A percentile compares a stretch with the other conserved stretches of the same genome.
Evolutionary conservation across 2,888 invertebrate species (phyloP).

Genomic region (Nebria salina): DNA sequence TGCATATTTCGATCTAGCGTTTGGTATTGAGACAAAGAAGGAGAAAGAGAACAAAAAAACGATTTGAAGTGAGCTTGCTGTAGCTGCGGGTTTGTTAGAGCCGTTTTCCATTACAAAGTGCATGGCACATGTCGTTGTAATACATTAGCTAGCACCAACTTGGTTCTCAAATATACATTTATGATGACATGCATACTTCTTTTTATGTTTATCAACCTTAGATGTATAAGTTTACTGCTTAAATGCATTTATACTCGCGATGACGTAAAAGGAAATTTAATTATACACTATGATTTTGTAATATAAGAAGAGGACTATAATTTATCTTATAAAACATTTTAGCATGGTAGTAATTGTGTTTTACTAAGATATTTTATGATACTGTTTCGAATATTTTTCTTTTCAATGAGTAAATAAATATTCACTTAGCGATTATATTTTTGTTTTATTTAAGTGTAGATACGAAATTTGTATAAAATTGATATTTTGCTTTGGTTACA

Average conservation of each 20-base stretch:
- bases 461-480: too few species aligned
- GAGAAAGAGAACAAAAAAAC: constrained; percentile 11
- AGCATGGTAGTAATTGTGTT: too few species aligned
- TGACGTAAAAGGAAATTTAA: background rate
- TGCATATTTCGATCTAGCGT: constrained; percentile 23
- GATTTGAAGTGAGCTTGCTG: constrained; percentile 10
- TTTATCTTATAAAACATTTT: too few species aligned
- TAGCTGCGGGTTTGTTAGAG: constrained; percentile 17
- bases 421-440: too few species aligned
- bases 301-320: too few species aligned
- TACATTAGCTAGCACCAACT: background rate
- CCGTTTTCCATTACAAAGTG: constrained; percentile 6
- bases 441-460: too few species aligned
- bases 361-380: too few species aligned
- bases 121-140: background rate
- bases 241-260: background rate
- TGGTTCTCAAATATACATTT: background rate
- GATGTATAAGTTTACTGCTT: constrained; percentile 14
- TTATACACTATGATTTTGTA: background rate
- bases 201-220: constrained; percentile 9
- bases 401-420: too few species aligned
- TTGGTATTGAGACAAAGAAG: background rate
- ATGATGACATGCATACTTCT: background rate
- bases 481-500: too few species aligned
- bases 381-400: too few species aligned